A percentile compares a stretch with the other conserved stretches of the same genome.
Conservation (phyloP, 2,113 vertebrate genomes). For the Anoplopoma fimbria region DNA sequence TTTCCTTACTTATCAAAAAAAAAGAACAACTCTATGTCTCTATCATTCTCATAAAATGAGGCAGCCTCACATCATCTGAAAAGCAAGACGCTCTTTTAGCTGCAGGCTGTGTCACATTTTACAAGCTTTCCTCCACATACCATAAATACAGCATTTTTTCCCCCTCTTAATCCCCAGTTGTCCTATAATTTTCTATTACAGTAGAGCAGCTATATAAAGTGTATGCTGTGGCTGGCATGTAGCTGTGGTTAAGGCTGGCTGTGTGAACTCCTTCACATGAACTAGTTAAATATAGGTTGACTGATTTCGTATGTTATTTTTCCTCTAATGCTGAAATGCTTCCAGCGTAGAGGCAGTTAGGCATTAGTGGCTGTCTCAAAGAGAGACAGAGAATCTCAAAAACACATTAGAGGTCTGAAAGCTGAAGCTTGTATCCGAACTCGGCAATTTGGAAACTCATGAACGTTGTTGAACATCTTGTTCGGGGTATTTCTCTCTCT, state of each 20-base stretch:
- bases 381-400: slow-evolving; percentile 36
- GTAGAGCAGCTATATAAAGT: slow-evolving; percentile 57
- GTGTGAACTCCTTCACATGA: slow-evolving; percentile 58
- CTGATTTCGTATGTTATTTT: slow-evolving; percentile 53
- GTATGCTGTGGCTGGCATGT: slow-evolving; percentile 31
- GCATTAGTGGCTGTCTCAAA: slow-evolving; percentile 32
- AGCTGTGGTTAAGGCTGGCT: slow-evolving; percentile 54
- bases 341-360: slow-evolving; percentile 25
- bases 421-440: slow-evolving; percentile 27
- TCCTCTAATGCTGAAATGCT: slow-evolving; percentile 35
- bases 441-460: slow-evolving; percentile 51
- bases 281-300: slow-evolving; percentile 67
- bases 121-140: slow-evolving; percentile 56
- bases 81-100: slow-evolving; percentile 22
- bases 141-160: slow-evolving; percentile 47
- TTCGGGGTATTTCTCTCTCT: slow-evolving; percentile 6
- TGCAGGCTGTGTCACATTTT: slow-evolving; percentile 47
- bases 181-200: slow-evolving; percentile 61
- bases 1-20: slow-evolving; percentile 15
- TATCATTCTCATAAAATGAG: slow-evolving; percentile 21
- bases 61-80: slow-evolving; percentile 30
- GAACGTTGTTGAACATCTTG: slow-evolving; percentile 51
- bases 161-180: slow-evolving; percentile 48
- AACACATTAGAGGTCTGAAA: slow-evolving; percentile 53
- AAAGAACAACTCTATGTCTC: background rate